Base-by-base conservation (phyloP, 2,113 vertebrate genomes). In the Archilochus colubris region DNA sequence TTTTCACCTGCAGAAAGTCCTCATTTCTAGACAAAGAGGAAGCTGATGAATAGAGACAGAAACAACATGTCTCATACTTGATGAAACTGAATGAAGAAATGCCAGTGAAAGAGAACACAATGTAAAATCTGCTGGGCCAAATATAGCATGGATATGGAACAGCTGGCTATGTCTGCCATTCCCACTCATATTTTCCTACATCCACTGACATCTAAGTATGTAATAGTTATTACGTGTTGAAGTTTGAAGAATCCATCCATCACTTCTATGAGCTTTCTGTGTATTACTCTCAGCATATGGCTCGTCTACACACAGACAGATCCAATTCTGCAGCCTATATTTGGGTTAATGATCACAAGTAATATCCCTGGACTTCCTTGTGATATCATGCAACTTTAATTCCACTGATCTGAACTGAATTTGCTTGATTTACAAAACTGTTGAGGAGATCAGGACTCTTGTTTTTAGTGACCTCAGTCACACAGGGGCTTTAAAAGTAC, bases 241-340 rank as follows among this genome's bases (percentile, higher is more conserved):
- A 80, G 63, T 88, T 69, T 77, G 87, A 94, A 87, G 87, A 89
- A 94, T 70, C 23, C 44, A 95, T 96, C 85, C 82, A 73, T 94
- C 93, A 88, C 7, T 83, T 85, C 59, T 61, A 43, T 6, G 43
- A 88, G 51, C 66, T 87, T 68, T 48, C 59, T 9, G 58, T 79
- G 46, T 46, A 94, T 38, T 72, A 38, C 27, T 67, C 68, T 51
- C 38, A 91, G 75, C 87, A 69, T 69, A 82, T 43, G 72, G 75
- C 33, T 93, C 67, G 76, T 82, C 17, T 43, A 40, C 0, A 0
- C 77, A 79, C 14, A 9, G 83, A 93, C 10, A 17, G 88, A 90
- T 75, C 62, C 62, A 57, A 69, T 73, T 91, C 54, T 87, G 36
- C 51, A 82, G 85, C 46, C 48, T 57, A n/a, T 64, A 64, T 83